phyloP scores from a whole-genome alignment of 1,140 invertebrate species.

The Vanessa atalanta region DNA sequence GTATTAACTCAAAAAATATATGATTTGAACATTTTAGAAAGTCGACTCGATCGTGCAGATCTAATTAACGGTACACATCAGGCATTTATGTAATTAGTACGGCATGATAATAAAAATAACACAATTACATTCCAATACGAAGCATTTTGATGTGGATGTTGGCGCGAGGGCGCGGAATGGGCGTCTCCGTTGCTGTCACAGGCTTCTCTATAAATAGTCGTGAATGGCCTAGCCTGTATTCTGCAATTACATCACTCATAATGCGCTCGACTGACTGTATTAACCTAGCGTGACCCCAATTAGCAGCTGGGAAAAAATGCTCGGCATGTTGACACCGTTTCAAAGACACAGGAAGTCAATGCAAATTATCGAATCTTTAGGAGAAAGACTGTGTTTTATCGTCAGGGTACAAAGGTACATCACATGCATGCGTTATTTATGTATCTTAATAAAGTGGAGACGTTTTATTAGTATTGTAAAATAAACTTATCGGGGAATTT shows the following conservation, averaged over 20 bases:
- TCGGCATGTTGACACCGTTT: constrained; percentile 18
- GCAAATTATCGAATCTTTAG: not conserved
- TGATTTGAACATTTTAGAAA: constrained; percentile 8
- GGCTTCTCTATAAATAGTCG: constrained; percentile 37
- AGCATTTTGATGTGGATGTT: not conserved
- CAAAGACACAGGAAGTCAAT: constrained; percentile 6
- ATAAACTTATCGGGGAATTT: not conserved
- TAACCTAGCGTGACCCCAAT: constrained; percentile 48
- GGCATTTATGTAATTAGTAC: constrained; percentile 23
- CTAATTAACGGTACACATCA: not conserved
- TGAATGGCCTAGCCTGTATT: constrained; percentile 43
- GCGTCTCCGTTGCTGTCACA: constrained; percentile 25
- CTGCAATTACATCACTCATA: constrained; percentile 42
- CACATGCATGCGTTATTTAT: not conserved
- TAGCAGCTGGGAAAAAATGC: constrained; percentile 30
- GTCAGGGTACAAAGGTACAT: not conserved
- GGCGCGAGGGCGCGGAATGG: constrained; percentile 29
- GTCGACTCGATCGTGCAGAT: not conserved
- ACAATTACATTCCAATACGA: constrained; percentile 11
- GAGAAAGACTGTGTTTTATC: not conserved
- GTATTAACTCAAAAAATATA: not conserved
- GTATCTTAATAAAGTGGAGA: not conserved
- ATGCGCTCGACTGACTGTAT: constrained; percentile 35
- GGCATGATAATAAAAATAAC: constrained; percentile 26
- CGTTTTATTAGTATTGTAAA: not conserved